Conservation (phyloP, 1,140 invertebrate genomes). For the Gonatopus flavifemur region DNA sequence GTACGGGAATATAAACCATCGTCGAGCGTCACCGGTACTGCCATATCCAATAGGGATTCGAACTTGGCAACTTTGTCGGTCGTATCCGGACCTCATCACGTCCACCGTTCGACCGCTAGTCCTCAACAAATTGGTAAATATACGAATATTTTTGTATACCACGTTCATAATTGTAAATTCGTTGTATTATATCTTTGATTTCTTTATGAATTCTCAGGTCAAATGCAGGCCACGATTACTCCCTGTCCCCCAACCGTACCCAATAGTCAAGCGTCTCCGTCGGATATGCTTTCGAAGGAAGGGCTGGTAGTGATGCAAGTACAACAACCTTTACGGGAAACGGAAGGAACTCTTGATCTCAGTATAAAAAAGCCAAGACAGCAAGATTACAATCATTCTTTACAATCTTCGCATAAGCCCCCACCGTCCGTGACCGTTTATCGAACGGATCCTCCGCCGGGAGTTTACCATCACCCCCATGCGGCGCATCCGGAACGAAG, state of each 20-base stretch:
- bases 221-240: constrained; percentile 70
- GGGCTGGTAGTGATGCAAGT: constrained; percentile 69
- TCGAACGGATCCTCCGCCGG: constrained; percentile 46
- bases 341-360: constrained; percentile 69
- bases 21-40: constrained; percentile 39
- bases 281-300: constrained; percentile 54
- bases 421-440: constrained; percentile 54
- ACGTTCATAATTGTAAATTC: not conserved
- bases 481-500: constrained; percentile 48
- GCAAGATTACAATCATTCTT: constrained; percentile 54
- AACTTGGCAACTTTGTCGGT: constrained; percentile 70
- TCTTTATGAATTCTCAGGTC: constrained; percentile 47
- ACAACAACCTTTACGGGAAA: constrained; percentile 55
- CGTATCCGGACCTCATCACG: constrained; percentile 56
- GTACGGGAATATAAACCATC: constrained; percentile 57
- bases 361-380: constrained; percentile 78
- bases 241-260: constrained; percentile 56
- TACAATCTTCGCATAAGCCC: constrained; percentile 58
- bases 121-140: constrained; percentile 51
- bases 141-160: not conserved
- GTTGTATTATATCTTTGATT: not conserved
- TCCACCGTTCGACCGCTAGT: constrained; percentile 48
- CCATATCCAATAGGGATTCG: constrained; percentile 56
- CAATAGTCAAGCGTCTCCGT: constrained; percentile 33
- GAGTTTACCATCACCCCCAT: constrained; percentile 50